Conservation (phyloP, 2,888 invertebrate genomes). For the Aplocera efformata region DNA sequence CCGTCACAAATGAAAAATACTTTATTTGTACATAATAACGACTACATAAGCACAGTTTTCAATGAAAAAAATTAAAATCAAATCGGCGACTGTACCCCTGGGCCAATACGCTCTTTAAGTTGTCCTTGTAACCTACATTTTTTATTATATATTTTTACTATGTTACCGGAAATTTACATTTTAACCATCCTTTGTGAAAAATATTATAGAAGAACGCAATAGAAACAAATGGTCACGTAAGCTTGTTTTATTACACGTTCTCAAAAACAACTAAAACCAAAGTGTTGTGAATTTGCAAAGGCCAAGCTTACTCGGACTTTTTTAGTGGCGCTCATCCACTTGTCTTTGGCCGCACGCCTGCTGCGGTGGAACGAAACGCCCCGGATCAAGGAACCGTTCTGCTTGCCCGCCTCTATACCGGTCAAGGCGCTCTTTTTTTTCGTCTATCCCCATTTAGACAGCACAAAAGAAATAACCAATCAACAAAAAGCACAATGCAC, state of each 20-base stretch:
- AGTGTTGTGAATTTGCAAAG: conserved; percentile 20
- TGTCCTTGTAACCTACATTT: no score
- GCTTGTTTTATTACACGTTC: conserved; percentile 28
- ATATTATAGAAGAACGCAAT: no score
- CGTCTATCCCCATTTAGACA: conserved; percentile 67
- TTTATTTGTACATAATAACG: no score
- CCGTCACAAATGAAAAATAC: no score
- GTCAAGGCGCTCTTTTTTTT: conserved; percentile 84
- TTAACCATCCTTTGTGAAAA: no score
- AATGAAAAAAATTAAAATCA: no score
- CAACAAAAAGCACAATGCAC: conserved; percentile 23
- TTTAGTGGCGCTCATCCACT: conserved; percentile 86
- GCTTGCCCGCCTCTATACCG: conserved; percentile 83
- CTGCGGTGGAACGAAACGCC: conserved; percentile 84
- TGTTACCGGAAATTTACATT: no score
- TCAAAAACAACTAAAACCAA: conserved; percentile 12
- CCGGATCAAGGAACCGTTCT: conserved; percentile 82
- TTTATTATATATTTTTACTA: no score
- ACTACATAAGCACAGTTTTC: no score
- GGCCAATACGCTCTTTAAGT: no score
- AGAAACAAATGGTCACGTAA: no score
- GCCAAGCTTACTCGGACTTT: conserved; percentile 86
- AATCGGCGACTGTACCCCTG: no score
- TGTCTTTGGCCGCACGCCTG: conserved; percentile 74
- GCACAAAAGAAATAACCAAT: conserved; percentile 51